Conservation (phyloP, 2,888 invertebrate species). For the Pammene fasciana region DNA sequence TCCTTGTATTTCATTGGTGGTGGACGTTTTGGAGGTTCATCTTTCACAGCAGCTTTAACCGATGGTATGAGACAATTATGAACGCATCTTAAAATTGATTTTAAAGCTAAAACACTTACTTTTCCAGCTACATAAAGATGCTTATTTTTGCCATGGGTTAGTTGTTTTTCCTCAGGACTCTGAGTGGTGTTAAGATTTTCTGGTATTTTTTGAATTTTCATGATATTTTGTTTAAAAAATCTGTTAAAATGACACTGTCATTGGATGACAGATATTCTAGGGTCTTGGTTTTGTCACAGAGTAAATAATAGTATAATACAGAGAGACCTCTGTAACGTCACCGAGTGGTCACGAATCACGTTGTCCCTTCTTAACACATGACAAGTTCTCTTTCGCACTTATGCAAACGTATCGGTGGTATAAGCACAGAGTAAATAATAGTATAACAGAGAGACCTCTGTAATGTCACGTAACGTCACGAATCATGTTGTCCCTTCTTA, state of each 20-base stretch:
- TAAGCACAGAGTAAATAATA: too few species aligned
- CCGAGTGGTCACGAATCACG: too few species aligned
- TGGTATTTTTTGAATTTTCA: conserved; percentile 13
- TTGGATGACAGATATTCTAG: not conserved
- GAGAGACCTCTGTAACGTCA: too few species aligned
- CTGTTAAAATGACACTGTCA: not conserved
- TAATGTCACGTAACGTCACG: too few species aligned
- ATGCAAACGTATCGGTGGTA: too few species aligned
- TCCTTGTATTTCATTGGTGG: conserved; percentile 31
- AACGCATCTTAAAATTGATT: not conserved
- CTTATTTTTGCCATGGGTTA: not conserved
- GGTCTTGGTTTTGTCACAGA: not conserved
- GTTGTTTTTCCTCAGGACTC: not conserved
- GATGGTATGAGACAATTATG: conserved; percentile 1
- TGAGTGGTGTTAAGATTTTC: not conserved
- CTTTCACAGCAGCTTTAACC: not conserved
- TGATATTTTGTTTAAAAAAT: not conserved
- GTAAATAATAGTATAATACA: too few species aligned
- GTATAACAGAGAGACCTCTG: too few species aligned
- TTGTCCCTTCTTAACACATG: too few species aligned
- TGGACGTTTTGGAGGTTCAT: conserved; percentile 9
- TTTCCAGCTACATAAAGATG: not conserved
- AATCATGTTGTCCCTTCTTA: too few species aligned
- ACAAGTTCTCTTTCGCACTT: too few species aligned
- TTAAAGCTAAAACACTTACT: conserved; percentile 1